phyloP scores from a whole-genome alignment of 2,113 vertebrate genomes.

The Cacatua alba region DNA sequence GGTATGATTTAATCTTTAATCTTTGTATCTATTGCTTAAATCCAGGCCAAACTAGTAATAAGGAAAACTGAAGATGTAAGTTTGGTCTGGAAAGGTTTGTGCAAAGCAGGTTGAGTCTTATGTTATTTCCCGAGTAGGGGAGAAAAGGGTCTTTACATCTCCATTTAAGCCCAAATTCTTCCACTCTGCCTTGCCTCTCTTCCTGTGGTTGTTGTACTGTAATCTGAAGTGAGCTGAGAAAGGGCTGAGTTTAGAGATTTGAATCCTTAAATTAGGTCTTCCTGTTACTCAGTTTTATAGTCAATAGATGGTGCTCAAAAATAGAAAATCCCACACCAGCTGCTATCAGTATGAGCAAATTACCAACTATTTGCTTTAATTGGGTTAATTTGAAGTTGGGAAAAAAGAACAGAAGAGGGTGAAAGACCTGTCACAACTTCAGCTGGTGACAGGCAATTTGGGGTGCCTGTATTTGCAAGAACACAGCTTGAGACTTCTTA shows the following conservation, averaged over 20 bases:
- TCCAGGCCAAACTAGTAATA: neutral
- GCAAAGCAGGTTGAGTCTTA: neutral
- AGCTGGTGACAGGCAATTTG: neutral
- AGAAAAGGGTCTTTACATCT: neutral
- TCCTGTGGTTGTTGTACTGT: neutral
- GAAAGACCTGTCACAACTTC: neutral
- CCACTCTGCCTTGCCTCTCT: neutral
- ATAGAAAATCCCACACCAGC: neutral
- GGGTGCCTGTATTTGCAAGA: neutral
- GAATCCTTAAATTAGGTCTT: neutral
- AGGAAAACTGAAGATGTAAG: neutral
- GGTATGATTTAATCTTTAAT: neutral
- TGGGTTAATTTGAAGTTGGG: neutral
- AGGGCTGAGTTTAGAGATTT: neutral
- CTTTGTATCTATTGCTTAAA: neutral
- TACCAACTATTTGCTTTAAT: neutral
- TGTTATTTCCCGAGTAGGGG: neutral
- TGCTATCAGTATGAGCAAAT: neutral
- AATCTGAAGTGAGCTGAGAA: neutral
- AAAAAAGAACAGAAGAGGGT: neutral
- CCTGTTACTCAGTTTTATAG: neutral
- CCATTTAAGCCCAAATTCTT: neutral
- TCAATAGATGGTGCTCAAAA: constrained; percentile 19
- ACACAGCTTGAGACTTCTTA: neutral
- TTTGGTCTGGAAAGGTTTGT: neutral